Percentiles rank a stretch among this genome's conserved stretches.
These are phyloP conservation scores for Dorcus hopei DNA, from an alignment of 2,888 invertebrate species.

Conservation along the genomic window DNA sequence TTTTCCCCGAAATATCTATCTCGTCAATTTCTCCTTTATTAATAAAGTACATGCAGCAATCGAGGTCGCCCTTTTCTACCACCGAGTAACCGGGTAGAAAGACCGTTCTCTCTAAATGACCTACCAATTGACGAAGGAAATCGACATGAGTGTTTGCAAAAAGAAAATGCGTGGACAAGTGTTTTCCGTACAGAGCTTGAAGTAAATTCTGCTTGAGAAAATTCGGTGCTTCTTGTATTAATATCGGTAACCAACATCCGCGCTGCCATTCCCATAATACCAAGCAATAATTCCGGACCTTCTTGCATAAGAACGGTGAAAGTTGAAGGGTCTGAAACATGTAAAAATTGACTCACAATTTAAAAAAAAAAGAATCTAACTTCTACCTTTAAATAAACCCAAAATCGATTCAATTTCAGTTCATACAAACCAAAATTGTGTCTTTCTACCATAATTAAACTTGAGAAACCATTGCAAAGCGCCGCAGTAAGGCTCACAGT, in stretches of 20 bases:
- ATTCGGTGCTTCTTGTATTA: constrained; percentile 25
- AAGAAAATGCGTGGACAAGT: constrained; percentile 51
- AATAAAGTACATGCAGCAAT: constrained; percentile 56
- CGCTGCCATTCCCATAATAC: constrained; percentile 54
- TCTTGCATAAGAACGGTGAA: constrained; percentile 44
- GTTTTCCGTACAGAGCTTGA: constrained; percentile 53
- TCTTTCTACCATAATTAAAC: constrained; percentile 15
- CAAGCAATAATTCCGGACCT: constrained; percentile 55
- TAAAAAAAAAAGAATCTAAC: neutral
- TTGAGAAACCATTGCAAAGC: constrained; percentile 17
- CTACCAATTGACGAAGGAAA: constrained; percentile 51
- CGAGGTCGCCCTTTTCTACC: constrained; percentile 54
- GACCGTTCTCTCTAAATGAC: constrained; percentile 54
- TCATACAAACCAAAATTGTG: constrained; percentile 20
- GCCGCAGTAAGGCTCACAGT: constrained; percentile 8
- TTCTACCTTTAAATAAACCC: constrained; percentile 19
- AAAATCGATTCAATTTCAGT: constrained; percentile 18
- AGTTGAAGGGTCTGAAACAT: constrained; percentile 20
- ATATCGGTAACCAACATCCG: constrained; percentile 49
- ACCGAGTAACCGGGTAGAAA: constrained; percentile 56
- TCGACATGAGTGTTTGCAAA: constrained; percentile 52
- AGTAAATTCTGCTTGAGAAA: constrained; percentile 46
- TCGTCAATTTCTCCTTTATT: constrained; percentile 52
- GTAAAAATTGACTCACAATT: neutral
- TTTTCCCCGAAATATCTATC: constrained; percentile 16